Conservation (phyloP, 2,113 vertebrate genomes). For the Mastomys natalensis region DNA sequence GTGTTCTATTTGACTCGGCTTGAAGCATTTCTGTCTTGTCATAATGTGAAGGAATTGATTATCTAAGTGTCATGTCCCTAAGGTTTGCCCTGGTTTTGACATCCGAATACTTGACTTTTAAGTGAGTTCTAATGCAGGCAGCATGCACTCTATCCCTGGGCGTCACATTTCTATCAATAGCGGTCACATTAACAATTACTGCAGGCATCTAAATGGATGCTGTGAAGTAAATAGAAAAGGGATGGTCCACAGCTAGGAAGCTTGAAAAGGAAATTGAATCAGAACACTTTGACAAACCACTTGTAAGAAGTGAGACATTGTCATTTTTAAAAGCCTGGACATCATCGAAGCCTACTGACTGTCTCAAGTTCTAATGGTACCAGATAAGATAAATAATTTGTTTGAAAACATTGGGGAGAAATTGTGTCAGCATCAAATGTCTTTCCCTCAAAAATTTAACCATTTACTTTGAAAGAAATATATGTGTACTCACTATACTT, state of each 20-base stretch:
- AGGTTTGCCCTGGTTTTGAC: constrained; percentile 53
- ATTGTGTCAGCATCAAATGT: neutral
- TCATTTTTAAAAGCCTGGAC: neutral
- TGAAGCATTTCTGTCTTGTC: constrained; percentile 20
- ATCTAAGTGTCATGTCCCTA: constrained; percentile 17
- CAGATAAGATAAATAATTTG: neutral
- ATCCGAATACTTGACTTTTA: constrained; percentile 69
- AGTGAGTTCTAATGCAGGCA: constrained; percentile 52
- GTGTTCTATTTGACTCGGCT: constrained; percentile 45
- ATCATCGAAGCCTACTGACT: neutral
- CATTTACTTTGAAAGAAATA: neutral
- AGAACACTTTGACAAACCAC: constrained; percentile 44
- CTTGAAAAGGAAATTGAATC: constrained; percentile 47
- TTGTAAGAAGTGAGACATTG: neutral
- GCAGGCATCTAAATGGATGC: constrained; percentile 40
- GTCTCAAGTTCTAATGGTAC: neutral
- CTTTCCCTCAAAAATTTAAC: neutral
- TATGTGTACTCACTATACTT: neutral
- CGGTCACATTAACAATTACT: constrained; percentile 66
- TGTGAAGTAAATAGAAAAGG: constrained; percentile 46
- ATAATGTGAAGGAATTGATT: constrained; percentile 41
- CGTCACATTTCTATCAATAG: constrained; percentile 44
- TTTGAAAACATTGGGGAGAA: neutral
- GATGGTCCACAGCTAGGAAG: neutral
- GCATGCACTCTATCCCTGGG: constrained; percentile 7